Evolutionary conservation across 1,140 invertebrate species (phyloP).

Genomic region (Belonocnema kinseyi): DNA sequence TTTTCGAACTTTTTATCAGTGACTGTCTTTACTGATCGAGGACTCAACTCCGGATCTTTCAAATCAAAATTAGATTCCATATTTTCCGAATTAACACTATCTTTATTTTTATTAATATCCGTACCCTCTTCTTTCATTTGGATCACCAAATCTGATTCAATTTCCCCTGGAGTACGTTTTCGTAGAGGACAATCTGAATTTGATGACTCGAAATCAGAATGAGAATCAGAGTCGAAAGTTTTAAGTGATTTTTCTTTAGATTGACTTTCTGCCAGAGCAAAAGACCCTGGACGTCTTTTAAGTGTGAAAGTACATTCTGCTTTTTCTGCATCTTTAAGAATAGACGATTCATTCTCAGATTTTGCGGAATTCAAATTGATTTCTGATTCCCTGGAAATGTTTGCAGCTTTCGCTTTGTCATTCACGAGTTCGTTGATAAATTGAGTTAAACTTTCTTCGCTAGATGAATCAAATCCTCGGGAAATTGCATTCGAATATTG

Average conservation of each 20-base stretch:
- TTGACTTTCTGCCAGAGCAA: conserved; percentile 36
- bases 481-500: neutral
- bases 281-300: conserved; percentile 47
- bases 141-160: too few relatives aligned
- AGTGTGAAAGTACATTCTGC: conserved; percentile 30
- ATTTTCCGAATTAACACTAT: neutral
- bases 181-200: neutral
- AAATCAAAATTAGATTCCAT: neutral
- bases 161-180: neutral
- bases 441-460: conserved; percentile 37
- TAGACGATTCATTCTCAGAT: neutral
- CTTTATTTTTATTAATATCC: neutral
- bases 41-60: too few relatives aligned
- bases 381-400: neutral
- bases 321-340: neutral
- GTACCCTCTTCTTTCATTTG: neutral
- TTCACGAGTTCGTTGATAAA: conserved; percentile 14
- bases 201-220: neutral
- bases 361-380: neutral
- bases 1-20: neutral
- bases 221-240: neutral
- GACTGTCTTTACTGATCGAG: neutral
- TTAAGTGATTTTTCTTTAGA: conserved; percentile 32
- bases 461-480: conserved; percentile 34
- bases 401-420: neutral